Base-by-base conservation (phyloP, 1,140 invertebrate species). In the Trinorchestia longiramus region DNA sequence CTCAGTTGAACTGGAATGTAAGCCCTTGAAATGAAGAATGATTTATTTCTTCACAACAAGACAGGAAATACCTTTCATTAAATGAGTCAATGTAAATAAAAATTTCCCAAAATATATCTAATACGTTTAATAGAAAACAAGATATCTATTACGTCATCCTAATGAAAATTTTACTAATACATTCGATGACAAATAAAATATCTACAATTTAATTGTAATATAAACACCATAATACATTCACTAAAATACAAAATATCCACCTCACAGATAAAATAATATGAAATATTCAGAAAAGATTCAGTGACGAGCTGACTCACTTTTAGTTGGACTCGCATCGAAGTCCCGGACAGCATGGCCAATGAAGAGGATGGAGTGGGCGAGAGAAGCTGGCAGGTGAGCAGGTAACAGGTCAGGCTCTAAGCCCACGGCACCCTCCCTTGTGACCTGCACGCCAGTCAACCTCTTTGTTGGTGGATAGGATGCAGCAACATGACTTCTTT, bases 311-410 rank as follows among this genome's bases (percentile, higher is more conserved):
- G n/a, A 23, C 62, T 77, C 62, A 91, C 88, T 44, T 91, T 91
- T 91, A 36, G 41, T 42, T 11, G 28, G 19, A 41, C 88, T 28
- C 41, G 41, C 88, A 4, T 91, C 88, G 88, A 91, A 91, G 88
- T 91, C 88, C 43, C 88, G 41, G 41, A 91, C 41, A 15, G 88
- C 88, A 15, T 91, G 41, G 4, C 88, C 88, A 11, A 91, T 41
- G 43, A 91, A 91, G 19, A 91, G 88, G 41, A 91, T 44, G 36
- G 88, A 91, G 41, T 91, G 88, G 88, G 88, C 88, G 0, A 91
- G 41, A 41, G 88, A 43, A 43, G 88, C 88, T 4, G 88, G 88
- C 88, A 91, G 43, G 88, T 91, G 88, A 11, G 88, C 88, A 42
- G 88, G 88, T 41, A 91, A 42, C 4, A 91, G 19, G 11, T 42